Conservation (phyloP, 2,888 invertebrate genomes). For the Onthophagus sagittarius region DNA sequence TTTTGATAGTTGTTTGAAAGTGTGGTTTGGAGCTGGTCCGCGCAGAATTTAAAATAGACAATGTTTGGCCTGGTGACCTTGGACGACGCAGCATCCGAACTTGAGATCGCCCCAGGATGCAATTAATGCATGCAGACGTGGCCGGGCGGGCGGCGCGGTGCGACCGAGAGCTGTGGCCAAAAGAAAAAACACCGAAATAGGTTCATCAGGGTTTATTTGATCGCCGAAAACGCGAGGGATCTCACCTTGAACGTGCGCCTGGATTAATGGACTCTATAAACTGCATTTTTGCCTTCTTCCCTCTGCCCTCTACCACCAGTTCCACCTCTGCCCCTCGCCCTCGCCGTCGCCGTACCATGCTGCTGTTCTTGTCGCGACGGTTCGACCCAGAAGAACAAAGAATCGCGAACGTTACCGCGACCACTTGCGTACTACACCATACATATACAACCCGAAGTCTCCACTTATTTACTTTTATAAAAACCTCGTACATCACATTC, state of each 20-base stretch:
- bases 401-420: neutral
- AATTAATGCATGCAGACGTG: conserved; percentile 48
- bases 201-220: conserved; percentile 35
- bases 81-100: conserved; percentile 30
- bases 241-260: conserved; percentile 35
- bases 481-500: neutral
- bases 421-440: neutral
- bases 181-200: conserved; percentile 35
- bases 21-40: conserved; percentile 33
- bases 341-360: conserved; percentile 8
- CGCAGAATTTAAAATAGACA: conserved; percentile 19
- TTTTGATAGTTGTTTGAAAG: neutral
- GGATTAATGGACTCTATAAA: conserved; percentile 15
- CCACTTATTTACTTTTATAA: neutral
- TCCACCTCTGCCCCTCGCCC: neutral
- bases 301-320: neutral
- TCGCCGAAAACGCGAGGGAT: conserved; percentile 32
- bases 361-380: conserved; percentile 2
- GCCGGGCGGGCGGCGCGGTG: conserved; percentile 30
- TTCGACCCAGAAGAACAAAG: conserved; percentile 9
- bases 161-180: neutral
- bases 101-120: conserved; percentile 45
- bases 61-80: conserved; percentile 19
- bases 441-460: neutral
- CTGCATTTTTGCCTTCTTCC: conserved; percentile 3